A percentile compares a stretch with the other conserved stretches of the same genome.
These are phyloP conservation scores for Tinamus guttatus DNA, from an alignment of 2,113 vertebrate species.

Conservation along the genomic window DNA sequence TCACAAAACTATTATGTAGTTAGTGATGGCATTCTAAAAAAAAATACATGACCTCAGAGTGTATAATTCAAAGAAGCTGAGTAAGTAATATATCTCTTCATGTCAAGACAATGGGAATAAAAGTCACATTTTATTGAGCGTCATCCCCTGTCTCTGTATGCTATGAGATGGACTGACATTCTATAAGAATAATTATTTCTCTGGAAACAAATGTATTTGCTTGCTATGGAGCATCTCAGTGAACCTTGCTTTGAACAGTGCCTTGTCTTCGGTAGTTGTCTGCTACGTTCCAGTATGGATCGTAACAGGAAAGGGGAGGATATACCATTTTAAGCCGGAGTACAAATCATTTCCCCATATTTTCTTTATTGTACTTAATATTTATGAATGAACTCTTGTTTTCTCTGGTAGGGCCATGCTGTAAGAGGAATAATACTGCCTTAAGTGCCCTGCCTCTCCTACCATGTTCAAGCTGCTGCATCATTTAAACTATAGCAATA, in stretches of 20 bases:
- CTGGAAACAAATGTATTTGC: slow-evolving; percentile 75
- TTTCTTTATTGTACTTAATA: slow-evolving; percentile 38
- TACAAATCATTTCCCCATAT: slow-evolving; percentile 43
- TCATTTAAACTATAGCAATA: slow-evolving; percentile 51
- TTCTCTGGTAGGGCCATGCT: slow-evolving; percentile 42
- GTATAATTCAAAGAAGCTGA: slow-evolving; percentile 54
- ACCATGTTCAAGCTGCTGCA: slow-evolving; percentile 17
- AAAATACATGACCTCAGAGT: slow-evolving; percentile 49
- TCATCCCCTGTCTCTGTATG: slow-evolving; percentile 72
- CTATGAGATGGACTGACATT: slow-evolving; percentile 56
- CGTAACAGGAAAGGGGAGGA: slow-evolving; percentile 49
- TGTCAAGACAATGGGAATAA: slow-evolving; percentile 70
- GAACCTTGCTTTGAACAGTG: slow-evolving; percentile 55
- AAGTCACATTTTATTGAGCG: slow-evolving; percentile 71
- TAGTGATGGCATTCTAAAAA: slow-evolving; percentile 30
- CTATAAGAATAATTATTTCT: slow-evolving; percentile 73
- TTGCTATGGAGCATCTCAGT: slow-evolving; percentile 50
- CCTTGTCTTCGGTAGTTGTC: slow-evolving; percentile 33
- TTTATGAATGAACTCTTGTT: slow-evolving; percentile 51
- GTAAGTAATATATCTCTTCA: slow-evolving; percentile 57
- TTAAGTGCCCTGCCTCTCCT: neutral
- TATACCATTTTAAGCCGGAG: slow-evolving; percentile 51
- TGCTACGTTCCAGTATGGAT: slow-evolving; percentile 40
- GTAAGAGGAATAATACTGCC: slow-evolving; percentile 59
- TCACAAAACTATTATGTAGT: slow-evolving; percentile 47